These are phyloP conservation scores for Psammodynastes pulverulentus DNA, from an alignment of 2,113 vertebrate genomes.

Conservation along the genomic window DNA sequence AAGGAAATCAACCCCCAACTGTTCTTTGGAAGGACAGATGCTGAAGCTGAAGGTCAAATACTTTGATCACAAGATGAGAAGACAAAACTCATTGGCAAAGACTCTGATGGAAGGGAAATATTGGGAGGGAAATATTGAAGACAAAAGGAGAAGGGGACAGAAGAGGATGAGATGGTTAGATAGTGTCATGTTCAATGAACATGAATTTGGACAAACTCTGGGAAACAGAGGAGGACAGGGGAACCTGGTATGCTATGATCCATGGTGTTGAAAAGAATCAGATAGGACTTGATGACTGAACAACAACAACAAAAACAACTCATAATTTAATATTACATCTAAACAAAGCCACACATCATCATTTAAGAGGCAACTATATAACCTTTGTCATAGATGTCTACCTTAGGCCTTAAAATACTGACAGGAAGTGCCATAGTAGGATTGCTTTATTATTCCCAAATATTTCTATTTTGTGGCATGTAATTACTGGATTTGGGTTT, in stretches of 20 bases:
- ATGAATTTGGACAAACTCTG: not conserved
- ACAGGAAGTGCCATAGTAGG: not conserved
- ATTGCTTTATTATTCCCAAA: not conserved
- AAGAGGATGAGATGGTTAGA: not conserved
- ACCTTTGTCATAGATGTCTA: not conserved
- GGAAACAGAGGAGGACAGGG: not conserved
- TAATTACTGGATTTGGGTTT: not conserved
- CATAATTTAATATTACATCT: not conserved
- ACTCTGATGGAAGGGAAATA: too few relatives aligned
- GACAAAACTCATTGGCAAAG: not conserved
- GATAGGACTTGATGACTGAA: not conserved
- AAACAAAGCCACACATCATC: not conserved
- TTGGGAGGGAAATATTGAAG: not conserved
- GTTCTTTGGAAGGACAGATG: not conserved
- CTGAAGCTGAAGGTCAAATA: not conserved
- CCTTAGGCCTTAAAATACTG: not conserved
- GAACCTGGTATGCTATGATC: not conserved
- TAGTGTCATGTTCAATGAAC: not conserved
- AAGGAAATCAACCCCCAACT: not conserved
- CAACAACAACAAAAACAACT: not conserved
- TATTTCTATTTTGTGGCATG: not conserved
- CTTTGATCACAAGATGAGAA: not conserved
- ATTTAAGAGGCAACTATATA: not conserved
- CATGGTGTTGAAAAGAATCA: not conserved
- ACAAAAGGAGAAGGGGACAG: not conserved